Evolutionary conservation across 2,888 invertebrate genomes (phyloP).

Genomic region (Cremastinae sp.): DNA sequence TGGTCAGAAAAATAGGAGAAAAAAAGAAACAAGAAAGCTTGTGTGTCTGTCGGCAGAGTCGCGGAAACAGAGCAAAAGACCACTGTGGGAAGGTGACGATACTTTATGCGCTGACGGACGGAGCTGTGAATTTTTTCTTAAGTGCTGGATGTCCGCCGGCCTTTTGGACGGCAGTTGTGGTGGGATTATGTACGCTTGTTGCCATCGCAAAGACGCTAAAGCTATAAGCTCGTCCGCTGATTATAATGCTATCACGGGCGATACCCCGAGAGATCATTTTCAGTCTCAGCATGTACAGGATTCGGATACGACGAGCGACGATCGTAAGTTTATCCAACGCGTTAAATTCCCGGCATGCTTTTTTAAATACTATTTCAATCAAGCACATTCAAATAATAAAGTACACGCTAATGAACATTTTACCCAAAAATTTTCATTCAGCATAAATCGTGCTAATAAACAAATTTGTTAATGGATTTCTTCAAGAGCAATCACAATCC

Average conservation of each 20-base stretch:
- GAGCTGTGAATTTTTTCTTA: conserved; percentile 94
- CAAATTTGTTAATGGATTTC: too few species aligned
- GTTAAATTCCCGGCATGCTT: not conserved
- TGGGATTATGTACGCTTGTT: conserved; percentile 92
- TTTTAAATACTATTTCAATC: too few species aligned
- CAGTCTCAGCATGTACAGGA: conserved; percentile 79
- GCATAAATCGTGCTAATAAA: too few species aligned
- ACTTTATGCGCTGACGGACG: conserved; percentile 87
- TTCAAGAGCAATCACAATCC: too few species aligned
- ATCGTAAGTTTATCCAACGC: conserved; percentile 80
- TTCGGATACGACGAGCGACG: conserved; percentile 82
- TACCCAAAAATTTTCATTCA: too few species aligned
- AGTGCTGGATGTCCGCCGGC: conserved; percentile 95
- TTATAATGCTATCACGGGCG: conserved; percentile 74
- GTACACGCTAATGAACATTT: too few species aligned
- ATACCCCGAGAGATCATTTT: conserved; percentile 76
- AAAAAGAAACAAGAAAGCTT: conserved; percentile 50
- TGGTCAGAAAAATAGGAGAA: conserved; percentile 24
- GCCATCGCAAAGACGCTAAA: conserved; percentile 84
- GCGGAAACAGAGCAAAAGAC: conserved; percentile 77
- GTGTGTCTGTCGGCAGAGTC: conserved; percentile 76
- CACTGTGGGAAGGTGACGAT: conserved; percentile 80
- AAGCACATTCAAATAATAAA: too few species aligned
- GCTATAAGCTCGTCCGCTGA: conserved; percentile 74
- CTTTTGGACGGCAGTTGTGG: conserved; percentile 92